These are phyloP conservation scores for Trachelus tabidus DNA, from an alignment of 2,888 invertebrate genomes.

Conservation along the genomic window DNA sequence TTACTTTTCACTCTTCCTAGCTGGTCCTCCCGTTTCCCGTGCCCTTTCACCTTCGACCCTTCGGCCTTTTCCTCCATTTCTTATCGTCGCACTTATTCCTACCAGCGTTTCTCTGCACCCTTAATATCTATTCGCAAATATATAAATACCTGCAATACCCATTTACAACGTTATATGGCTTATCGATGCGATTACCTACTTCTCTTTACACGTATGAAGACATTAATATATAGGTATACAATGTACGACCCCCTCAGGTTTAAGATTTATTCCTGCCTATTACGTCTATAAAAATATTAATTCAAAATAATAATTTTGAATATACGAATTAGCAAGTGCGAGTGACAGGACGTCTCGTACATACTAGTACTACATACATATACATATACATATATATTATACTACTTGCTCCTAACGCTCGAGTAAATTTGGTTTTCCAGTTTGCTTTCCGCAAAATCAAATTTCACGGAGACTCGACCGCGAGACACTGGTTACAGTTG, in stretches of 20 bases:
- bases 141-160: background rate
- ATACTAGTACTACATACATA: no score
- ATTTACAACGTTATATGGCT: background rate
- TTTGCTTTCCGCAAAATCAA: no score
- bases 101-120: background rate
- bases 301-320: background rate
- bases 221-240: background rate
- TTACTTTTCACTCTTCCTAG: slow-evolving; percentile 5
- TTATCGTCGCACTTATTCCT: background rate
- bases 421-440: no score
- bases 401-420: no score
- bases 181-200: background rate
- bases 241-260: background rate
- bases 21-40: background rate
- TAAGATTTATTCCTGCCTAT: background rate
- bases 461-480: no score
- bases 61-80: background rate
- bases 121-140: background rate
- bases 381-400: no score
- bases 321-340: background rate
- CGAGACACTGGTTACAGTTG: no score
- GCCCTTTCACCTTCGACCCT: background rate
- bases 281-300: background rate
- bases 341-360: background rate
- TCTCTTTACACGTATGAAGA: background rate